Percentiles rank a stretch among this genome's conserved stretches.
Conservation (phyloP, 2,797 vertebrate genomes). For the Rhodeus uyekii region DNA sequence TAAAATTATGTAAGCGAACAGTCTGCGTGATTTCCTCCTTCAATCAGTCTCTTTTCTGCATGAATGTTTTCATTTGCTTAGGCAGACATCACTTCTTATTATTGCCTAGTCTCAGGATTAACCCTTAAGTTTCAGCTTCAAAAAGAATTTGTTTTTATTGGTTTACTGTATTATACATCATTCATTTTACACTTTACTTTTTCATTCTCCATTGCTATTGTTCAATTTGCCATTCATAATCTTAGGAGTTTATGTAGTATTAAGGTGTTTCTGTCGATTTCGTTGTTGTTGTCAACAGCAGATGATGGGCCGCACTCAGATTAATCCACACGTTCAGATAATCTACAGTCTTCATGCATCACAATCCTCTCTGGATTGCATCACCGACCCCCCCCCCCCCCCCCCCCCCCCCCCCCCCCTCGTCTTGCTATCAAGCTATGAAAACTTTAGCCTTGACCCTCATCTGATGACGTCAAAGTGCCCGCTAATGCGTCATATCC, state of each 20-base stretch:
- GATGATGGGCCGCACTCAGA: slow-evolving; percentile 49
- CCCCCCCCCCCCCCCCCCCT: too few species aligned
- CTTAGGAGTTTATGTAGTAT: too few species aligned
- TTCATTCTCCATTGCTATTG: too few species aligned
- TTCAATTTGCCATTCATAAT: too few species aligned
- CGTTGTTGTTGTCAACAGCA: slow-evolving; percentile 22
- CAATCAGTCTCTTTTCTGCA: not conserved
- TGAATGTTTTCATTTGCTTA: not conserved
- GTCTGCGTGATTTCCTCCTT: not conserved
- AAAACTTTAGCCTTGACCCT: not conserved
- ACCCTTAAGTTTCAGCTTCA: not conserved
- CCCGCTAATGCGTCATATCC: not conserved
- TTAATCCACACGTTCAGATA: slow-evolving; percentile 66
- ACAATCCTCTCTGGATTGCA: slow-evolving; percentile 56
- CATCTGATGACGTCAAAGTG: not conserved
- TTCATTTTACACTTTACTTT: too few species aligned
- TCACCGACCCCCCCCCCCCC: not conserved
- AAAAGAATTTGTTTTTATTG: not conserved
- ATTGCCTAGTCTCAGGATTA: not conserved
- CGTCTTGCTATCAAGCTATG: not conserved
- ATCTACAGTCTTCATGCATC: slow-evolving; percentile 65
- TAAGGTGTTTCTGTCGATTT: not conserved
- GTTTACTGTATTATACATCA: too few species aligned
- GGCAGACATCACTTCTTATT: not conserved
- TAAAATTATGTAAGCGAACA: not conserved